Conservation (phyloP, 2,113 vertebrate genomes). For the Salvelinus sp. region DNA sequence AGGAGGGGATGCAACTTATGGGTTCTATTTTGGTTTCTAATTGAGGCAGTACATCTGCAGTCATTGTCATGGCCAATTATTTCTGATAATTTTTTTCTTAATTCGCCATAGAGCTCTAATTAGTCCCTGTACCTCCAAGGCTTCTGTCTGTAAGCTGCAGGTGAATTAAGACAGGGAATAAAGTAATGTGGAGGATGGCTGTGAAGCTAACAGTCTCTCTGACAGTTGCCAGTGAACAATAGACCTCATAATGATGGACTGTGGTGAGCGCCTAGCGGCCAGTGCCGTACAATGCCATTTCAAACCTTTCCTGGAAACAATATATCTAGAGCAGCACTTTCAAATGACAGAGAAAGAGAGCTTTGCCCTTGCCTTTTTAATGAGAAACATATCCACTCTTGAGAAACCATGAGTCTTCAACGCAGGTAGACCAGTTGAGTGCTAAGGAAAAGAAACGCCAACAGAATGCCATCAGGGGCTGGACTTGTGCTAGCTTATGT, state of each 20-base stretch:
- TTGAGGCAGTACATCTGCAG: slow-evolving; percentile 11
- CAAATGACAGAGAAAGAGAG: not conserved
- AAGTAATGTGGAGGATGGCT: slow-evolving; percentile 23
- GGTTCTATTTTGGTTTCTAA: no score
- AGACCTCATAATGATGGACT: not conserved
- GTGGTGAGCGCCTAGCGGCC: slow-evolving; percentile 1
- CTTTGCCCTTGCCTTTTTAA: not conserved
- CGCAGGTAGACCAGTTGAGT: not conserved
- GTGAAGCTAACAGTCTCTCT: slow-evolving; percentile 19
- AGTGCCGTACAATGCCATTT: not conserved
- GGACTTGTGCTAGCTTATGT: not conserved
- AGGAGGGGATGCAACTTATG: no score
- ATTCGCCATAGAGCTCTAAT: slow-evolving; percentile 43
- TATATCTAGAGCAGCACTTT: no score
- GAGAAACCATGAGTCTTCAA: not conserved
- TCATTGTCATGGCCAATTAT: slow-evolving; percentile 49
- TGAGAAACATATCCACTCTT: not conserved
- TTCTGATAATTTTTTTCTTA: slow-evolving; percentile 40
- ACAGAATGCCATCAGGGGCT: not conserved
- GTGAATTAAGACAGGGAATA: slow-evolving; percentile 19
- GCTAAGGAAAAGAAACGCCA: no score
- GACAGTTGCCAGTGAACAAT: slow-evolving; percentile 13
- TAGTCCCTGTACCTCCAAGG: slow-evolving; percentile 37
- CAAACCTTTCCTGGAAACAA: not conserved
- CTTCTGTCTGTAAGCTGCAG: slow-evolving; percentile 24